phyloP scores from a whole-genome alignment of 2,113 vertebrate genomes.

The Heptranchias perlo region DNA sequence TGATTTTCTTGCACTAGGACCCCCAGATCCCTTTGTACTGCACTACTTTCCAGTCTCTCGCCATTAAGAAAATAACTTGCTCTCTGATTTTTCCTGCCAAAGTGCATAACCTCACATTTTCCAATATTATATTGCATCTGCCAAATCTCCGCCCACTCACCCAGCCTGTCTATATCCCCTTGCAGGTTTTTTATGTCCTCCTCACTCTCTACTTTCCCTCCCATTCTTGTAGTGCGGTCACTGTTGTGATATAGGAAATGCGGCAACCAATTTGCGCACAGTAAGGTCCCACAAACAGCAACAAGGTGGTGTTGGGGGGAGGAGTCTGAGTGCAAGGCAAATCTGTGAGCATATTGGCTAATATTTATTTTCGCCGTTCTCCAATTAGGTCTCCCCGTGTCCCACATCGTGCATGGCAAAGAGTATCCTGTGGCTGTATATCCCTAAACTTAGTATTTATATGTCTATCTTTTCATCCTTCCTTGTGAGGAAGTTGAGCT shows the following conservation, averaged over 20 bases:
- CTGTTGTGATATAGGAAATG: background rate
- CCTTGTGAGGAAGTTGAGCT: background rate
- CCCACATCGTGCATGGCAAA: background rate
- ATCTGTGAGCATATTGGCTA: background rate
- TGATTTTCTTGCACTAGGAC: too few species aligned
- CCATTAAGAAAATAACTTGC: too few species aligned
- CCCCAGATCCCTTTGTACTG: too few species aligned
- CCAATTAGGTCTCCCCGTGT: background rate
- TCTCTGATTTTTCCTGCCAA: too few species aligned
- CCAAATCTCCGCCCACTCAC: too few species aligned
- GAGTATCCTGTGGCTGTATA: background rate
- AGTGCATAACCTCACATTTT: too few species aligned
- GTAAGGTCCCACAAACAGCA: background rate
- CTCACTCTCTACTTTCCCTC: too few species aligned
- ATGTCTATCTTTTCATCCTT: background rate
- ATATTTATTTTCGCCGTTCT: background rate
- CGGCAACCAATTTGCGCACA: background rate
- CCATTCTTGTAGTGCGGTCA: background rate
- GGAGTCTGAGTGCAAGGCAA: too few species aligned
- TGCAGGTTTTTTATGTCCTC: too few species aligned
- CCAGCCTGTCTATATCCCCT: too few species aligned
- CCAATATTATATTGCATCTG: too few species aligned
- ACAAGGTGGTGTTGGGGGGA: background rate
- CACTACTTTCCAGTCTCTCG: too few species aligned
- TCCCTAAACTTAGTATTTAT: background rate